Evolutionary conservation across 2,888 invertebrate species (phyloP), one percentile per base, ranked within the genome.

Genomic region (Anoplius nigerrimus): DNA sequence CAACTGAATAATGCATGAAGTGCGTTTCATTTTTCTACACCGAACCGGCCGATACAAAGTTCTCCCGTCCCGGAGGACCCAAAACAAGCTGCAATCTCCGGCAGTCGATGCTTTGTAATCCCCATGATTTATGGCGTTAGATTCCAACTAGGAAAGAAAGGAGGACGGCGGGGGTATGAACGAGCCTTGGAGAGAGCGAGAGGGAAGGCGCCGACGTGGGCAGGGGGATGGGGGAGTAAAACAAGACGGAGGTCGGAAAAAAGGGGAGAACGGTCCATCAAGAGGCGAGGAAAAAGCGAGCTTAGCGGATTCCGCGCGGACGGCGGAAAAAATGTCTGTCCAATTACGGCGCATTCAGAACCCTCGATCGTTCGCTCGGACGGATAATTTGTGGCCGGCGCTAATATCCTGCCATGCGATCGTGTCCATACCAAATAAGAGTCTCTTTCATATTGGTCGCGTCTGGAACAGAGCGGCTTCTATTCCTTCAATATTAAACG

Each of bases 121-220:
- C 68, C 62, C 68, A 74, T 81, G 80, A 82, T 82, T 81, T 82
- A 79, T 73, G 74, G 81, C 80, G 80, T 81, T 79, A 74, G 74
- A 76, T 83, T 81, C 78, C 80, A 70, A 64, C 55, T 54, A 57
- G 53, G 51, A 46, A 51, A 51, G 27, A 16, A 61, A 62, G 46
- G 13, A 51, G 45, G 46, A 60, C 52, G 21, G 61, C 62, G 60
- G 59, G 62, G 65, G 59, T 62, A 48, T 66, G 71, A 62, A 5
- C 6, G 4, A 53, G 15, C 4, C n/a, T n/a, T n/a, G n/a, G n/a
- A n/a, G 22, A 22, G 48, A 48, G 48, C 6, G 48, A 48, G 48
- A 48, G 15, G 11, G 8, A n/a, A 5, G 48, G 48, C 5, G n/a
- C 18, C n/a, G n/a, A n/a, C n/a, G n/a, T n/a, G n/a, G n/a, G n/a